Percentiles rank a stretch among this genome's conserved stretches.
Conservation (phyloP, 2,797 vertebrate genomes). For the Dermochelys coriacea region DNA sequence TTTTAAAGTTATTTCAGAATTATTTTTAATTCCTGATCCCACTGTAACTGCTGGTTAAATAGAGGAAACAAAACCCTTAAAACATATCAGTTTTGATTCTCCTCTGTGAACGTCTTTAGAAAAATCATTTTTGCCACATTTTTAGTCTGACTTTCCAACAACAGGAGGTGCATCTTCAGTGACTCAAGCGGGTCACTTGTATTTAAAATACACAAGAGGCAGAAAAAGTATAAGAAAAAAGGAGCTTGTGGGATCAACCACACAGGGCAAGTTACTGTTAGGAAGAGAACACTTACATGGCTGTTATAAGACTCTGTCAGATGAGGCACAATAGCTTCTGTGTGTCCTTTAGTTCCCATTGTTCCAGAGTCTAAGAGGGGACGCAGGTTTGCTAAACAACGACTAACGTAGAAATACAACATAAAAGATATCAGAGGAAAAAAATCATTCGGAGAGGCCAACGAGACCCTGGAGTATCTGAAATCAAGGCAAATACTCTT, state of each 20-base stretch:
- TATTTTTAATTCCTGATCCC: neutral
- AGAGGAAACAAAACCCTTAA: neutral
- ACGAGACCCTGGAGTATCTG: neutral
- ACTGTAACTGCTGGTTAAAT: neutral
- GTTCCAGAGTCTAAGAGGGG: constrained; percentile 97
- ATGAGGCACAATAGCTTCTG: constrained; percentile 94
- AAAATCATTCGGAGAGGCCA: neutral
- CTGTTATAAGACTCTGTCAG: constrained; percentile 98
- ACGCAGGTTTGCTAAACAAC: constrained; percentile 93
- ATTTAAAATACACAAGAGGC: neutral
- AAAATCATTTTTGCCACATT: neutral
- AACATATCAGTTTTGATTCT: neutral
- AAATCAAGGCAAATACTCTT: neutral
- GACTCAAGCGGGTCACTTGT: neutral
- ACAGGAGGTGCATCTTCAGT: neutral
- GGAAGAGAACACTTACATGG: constrained; percentile 88
- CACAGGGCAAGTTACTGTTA: accelerated
- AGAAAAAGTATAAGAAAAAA: neutral
- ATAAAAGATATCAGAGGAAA: constrained; percentile 43
- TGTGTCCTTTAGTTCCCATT: constrained; percentile 99
- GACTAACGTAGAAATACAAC: constrained; percentile 82
- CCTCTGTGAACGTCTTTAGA: neutral
- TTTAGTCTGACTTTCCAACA: neutral
- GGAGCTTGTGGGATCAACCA: neutral
- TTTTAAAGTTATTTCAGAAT: neutral